These are phyloP conservation scores for Pantherophis guttatus DNA, from an alignment of 2,113 vertebrate species.

Conservation along the genomic window DNA sequence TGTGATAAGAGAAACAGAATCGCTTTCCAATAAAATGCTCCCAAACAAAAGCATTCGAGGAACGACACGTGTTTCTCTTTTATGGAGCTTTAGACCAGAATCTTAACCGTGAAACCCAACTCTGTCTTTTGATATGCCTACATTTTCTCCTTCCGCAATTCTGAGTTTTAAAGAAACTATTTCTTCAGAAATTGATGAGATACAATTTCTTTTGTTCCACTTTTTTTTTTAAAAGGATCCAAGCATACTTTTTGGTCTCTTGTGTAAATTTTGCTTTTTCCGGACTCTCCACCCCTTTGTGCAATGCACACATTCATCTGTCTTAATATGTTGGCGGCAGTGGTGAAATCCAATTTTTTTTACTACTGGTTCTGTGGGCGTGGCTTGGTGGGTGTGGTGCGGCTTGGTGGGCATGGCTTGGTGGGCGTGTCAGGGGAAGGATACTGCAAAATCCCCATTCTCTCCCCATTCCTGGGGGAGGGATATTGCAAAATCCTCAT, in stretches of 20 bases:
- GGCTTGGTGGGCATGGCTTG: too few species aligned
- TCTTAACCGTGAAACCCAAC: neutral
- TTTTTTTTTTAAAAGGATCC: neutral
- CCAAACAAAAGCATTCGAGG: neutral
- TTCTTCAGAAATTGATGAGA: neutral
- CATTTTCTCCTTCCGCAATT: neutral
- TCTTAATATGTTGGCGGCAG: neutral
- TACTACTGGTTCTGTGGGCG: too few species aligned
- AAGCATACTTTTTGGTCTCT: neutral
- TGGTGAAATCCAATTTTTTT: too few species aligned
- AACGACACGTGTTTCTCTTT: neutral
- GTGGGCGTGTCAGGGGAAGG: too few species aligned
- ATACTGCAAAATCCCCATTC: too few species aligned
- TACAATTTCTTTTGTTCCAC: neutral
- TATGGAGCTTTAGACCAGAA: neutral
- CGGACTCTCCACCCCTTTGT: neutral
- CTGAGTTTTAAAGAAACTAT: neutral
- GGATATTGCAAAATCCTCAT: too few species aligned
- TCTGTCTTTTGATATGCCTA: neutral
- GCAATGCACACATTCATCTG: too few species aligned
- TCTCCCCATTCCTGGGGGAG: too few species aligned
- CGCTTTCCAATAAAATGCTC: neutral
- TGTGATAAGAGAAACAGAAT: neutral
- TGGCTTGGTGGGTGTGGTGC: too few species aligned
- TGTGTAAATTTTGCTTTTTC: neutral